Conservation (phyloP, 1,140 invertebrate genomes). For the Drosophila funebris region DNA sequence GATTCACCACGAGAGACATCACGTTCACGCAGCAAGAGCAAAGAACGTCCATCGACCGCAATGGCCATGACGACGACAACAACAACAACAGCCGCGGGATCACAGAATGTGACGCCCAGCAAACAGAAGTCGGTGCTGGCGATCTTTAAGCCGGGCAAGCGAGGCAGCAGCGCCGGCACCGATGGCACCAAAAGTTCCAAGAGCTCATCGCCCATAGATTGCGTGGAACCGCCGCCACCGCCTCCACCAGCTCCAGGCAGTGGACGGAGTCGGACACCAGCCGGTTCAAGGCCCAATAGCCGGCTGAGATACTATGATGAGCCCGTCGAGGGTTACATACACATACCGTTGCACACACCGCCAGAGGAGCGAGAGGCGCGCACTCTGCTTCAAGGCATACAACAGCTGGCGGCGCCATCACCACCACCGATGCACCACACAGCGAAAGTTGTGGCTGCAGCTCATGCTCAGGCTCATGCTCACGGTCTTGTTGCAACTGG, state of each 20-base stretch:
- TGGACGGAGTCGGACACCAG: conserved; percentile 62
- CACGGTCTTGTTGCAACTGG: too few relatives aligned
- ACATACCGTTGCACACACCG: conserved; percentile 88
- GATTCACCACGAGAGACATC: conserved; percentile 83
- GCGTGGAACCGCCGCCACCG: conserved; percentile 50
- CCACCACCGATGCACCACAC: conserved; percentile 48
- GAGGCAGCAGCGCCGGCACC: conserved; percentile 65
- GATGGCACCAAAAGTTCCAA: conserved; percentile 73
- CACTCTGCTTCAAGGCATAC: conserved; percentile 68
- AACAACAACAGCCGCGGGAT: conserved; percentile 24
- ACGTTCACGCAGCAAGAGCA: conserved; percentile 87
- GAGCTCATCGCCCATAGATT: conserved; percentile 81
- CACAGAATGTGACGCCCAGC: conserved; percentile 85
- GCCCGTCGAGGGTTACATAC: conserved; percentile 86
- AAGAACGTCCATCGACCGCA: conserved; percentile 84
- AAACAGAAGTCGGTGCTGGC: conserved; percentile 87
- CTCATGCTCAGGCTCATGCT: neutral
- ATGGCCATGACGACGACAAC: conserved; percentile 5
- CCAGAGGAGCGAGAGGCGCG: conserved; percentile 85
- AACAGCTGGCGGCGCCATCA: conserved; percentile 63
- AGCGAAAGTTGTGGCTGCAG: neutral
- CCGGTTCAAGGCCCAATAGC: conserved; percentile 62
- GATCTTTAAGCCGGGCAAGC: conserved; percentile 86
- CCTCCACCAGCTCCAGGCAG: conserved; percentile 50
- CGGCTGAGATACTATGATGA: conserved; percentile 86